Percentiles rank a stretch among this genome's conserved stretches.
phyloP scores from a whole-genome alignment of 2,888 invertebrate species.

The Schizotus pectinicornis region DNA sequence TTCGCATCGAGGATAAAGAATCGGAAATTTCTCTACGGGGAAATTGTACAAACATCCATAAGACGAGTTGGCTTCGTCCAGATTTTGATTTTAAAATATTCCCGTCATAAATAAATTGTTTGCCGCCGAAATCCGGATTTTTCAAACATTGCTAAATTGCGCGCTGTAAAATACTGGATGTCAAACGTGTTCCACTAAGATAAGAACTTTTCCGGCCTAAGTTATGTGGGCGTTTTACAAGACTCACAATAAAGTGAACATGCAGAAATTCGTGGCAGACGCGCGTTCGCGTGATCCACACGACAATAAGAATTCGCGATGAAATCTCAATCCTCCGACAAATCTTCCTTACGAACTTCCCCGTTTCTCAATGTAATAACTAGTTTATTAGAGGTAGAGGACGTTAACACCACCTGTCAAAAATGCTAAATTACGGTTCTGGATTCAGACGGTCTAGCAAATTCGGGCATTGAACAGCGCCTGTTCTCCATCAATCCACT shows the following conservation, averaged over 20 bases:
- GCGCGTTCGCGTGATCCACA: not conserved
- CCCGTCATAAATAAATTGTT: constrained; percentile 13
- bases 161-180: constrained; percentile 11
- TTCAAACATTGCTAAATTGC: constrained; percentile 13
- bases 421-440: too few species aligned
- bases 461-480: too few species aligned
- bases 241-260: constrained; percentile 8
- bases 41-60: constrained; percentile 5
- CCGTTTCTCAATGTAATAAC: too few species aligned
- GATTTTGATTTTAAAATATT: constrained; percentile 12
- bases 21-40: not conserved
- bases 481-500: too few species aligned
- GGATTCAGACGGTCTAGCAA: too few species aligned
- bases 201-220: constrained; percentile 7
- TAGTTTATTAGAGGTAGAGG: too few species aligned
- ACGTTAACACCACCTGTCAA: too few species aligned
- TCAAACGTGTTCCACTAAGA: constrained; percentile 10
- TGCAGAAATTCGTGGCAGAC: not conserved
- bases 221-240: constrained; percentile 7
- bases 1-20: not conserved
- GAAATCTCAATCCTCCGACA: not conserved
- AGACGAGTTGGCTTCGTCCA: constrained; percentile 2
- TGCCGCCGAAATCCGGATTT: constrained; percentile 11
- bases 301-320: not conserved
- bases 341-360: too few species aligned